A percentile compares a stretch with the other conserved stretches of the same genome.
These are phyloP conservation scores for Caenorhabditis macrosperma DNA, from an alignment of 2,888 invertebrate genomes.

Conservation along the genomic window DNA sequence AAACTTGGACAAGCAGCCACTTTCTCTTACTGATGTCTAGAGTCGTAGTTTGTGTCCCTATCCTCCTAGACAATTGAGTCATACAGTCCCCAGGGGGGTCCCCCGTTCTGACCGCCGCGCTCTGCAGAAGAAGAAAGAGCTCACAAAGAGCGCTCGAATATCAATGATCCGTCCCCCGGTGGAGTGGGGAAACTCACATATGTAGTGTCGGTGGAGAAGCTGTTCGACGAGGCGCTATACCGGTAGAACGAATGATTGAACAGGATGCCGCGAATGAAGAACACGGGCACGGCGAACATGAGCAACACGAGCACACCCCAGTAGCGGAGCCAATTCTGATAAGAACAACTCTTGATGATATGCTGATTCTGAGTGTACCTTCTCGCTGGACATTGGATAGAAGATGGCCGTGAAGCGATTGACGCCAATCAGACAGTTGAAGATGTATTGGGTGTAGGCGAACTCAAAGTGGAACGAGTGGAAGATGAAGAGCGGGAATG, in stretches of 20 bases:
- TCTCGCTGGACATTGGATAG: slow-evolving; percentile 17
- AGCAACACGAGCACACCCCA: neutral
- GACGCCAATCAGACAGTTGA: slow-evolving; percentile 19
- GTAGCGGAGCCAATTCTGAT: slow-evolving; percentile 11
- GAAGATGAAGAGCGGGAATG: slow-evolving; percentile 6
- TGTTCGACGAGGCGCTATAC: neutral
- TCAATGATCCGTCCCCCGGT: too few relatives aligned
- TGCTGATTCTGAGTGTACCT: neutral
- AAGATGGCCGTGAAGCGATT: slow-evolving; percentile 23
- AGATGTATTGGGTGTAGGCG: slow-evolving; percentile 33
- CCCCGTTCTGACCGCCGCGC: too few relatives aligned
- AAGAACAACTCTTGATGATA: neutral
- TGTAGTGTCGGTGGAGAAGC: slow-evolving; percentile 29
- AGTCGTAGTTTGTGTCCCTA: too few relatives aligned
- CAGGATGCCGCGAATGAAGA: slow-evolving; percentile 6
- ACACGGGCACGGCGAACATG: slow-evolving; percentile 9
- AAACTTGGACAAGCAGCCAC: too few relatives aligned
- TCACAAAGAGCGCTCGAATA: too few relatives aligned
- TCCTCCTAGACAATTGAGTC: too few relatives aligned
- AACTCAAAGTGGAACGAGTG: slow-evolving; percentile 34
- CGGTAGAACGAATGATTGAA: slow-evolving; percentile 12
- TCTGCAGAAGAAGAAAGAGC: too few relatives aligned
- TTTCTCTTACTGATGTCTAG: too few relatives aligned
- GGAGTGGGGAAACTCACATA: slow-evolving; percentile 6
- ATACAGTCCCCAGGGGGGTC: too few relatives aligned